A percentile compares a stretch with the other conserved stretches of the same genome.
phyloP scores from a whole-genome alignment of 2,797 vertebrate species.

The Pteropus rufus region DNA sequence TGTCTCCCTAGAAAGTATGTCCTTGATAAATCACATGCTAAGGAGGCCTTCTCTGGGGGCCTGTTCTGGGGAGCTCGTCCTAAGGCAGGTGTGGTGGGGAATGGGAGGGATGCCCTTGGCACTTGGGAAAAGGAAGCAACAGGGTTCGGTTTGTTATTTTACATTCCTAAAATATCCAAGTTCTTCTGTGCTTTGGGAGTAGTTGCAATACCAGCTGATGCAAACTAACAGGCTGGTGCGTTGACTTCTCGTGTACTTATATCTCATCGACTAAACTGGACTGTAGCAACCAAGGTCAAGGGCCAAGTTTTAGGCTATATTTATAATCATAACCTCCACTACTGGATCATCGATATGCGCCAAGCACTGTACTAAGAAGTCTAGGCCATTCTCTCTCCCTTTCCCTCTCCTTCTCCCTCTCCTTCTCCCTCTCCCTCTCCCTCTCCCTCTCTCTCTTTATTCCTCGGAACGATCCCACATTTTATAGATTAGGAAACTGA shows the following conservation, averaged over 20 bases:
- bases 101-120: not conserved
- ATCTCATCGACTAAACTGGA: not conserved
- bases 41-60: not conserved
- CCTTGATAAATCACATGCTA: not conserved
- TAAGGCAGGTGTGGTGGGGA: not conserved
- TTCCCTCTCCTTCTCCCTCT: not conserved
- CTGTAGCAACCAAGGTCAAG: not conserved
- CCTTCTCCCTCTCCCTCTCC: not conserved
- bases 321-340: not conserved
- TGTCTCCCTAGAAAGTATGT: not conserved
- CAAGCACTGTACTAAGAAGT: not conserved
- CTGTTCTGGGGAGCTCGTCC: not conserved
- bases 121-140: not conserved
- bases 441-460: not conserved
- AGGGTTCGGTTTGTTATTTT: not conserved
- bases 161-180: slow-evolving; percentile 21
- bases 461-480: too few species aligned
- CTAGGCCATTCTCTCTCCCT: not conserved
- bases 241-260: not conserved
- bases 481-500: not conserved
- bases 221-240: not conserved
- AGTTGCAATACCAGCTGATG: not conserved
- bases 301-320: not conserved
- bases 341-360: not conserved
- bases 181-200: not conserved